phyloP scores from a whole-genome alignment of 2,797 vertebrate genomes.

The Hozukius guyotensis region DNA sequence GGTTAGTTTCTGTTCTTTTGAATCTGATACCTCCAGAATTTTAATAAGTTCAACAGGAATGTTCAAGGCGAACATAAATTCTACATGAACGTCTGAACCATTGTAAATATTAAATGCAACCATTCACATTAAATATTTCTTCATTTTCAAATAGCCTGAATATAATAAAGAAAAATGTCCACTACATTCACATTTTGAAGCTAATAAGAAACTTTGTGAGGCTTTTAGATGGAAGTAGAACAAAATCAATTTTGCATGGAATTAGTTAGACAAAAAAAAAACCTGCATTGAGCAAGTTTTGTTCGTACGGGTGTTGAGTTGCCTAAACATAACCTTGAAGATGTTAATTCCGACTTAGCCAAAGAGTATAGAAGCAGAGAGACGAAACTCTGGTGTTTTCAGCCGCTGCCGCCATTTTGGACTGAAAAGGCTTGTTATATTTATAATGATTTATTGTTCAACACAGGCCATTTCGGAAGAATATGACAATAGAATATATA shows the following conservation, averaged over 20 bases:
- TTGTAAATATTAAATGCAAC: neutral
- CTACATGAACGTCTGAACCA: neutral
- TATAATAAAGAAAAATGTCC: neutral
- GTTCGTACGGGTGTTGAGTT: neutral
- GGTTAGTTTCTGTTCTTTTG: neutral
- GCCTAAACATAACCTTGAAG: neutral
- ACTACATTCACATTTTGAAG: neutral
- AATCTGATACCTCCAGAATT: neutral
- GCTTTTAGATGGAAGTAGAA: neutral
- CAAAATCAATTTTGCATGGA: neutral
- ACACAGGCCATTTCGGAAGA: too few relatives aligned
- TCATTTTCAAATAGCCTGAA: neutral
- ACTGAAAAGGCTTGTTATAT: too few relatives aligned
- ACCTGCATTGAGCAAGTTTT: fast-evolving
- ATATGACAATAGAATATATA: too few relatives aligned
- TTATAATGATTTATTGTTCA: fast-evolving
- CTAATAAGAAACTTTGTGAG: neutral
- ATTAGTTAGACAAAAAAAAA: too few relatives aligned
- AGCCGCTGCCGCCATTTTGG: too few relatives aligned
- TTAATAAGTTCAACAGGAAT: neutral
- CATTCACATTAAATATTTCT: neutral
- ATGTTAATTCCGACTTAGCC: neutral
- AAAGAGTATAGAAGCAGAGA: too few relatives aligned
- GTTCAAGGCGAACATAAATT: neutral
- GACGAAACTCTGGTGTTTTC: too few relatives aligned